Evolutionary conservation across 2,113 vertebrate genomes (phyloP).

Genomic region (Amazona guildingii): DNA sequence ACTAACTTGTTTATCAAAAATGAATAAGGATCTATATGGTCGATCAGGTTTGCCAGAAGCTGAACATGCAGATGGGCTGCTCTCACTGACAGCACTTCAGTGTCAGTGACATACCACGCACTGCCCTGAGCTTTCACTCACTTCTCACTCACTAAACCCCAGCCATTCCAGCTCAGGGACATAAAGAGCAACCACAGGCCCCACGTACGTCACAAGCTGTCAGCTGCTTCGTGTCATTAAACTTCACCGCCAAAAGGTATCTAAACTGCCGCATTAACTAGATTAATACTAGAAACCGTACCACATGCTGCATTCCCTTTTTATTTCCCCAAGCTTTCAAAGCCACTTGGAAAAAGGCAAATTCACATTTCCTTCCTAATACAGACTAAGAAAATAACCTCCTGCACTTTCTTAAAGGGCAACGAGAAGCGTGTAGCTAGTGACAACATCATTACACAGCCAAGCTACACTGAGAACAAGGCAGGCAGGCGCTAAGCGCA

Average conservation of each 20-base stretch:
- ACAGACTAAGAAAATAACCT: background rate
- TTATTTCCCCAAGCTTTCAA: background rate
- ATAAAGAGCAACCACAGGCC: background rate
- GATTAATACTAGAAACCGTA: background rate
- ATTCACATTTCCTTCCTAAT: background rate
- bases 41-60: background rate
- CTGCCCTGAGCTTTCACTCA: background rate
- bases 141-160: fast-evolving
- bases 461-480: background rate
- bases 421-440: fast-evolving
- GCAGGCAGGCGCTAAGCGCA: background rate
- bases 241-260: background rate
- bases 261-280: background rate
- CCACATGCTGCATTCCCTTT: fast-evolving
- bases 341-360: background rate
- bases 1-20: background rate
- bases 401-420: background rate
- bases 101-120: background rate
- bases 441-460: background rate
- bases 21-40: background rate
- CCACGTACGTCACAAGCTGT: background rate
- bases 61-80: background rate
- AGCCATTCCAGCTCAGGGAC: background rate
- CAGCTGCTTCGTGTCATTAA: background rate
- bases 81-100: background rate